Evolutionary conservation across 2,113 vertebrate species (phyloP), one percentile per base, ranked within the genome.

Genomic region (Sisor rabdophorus): DNA sequence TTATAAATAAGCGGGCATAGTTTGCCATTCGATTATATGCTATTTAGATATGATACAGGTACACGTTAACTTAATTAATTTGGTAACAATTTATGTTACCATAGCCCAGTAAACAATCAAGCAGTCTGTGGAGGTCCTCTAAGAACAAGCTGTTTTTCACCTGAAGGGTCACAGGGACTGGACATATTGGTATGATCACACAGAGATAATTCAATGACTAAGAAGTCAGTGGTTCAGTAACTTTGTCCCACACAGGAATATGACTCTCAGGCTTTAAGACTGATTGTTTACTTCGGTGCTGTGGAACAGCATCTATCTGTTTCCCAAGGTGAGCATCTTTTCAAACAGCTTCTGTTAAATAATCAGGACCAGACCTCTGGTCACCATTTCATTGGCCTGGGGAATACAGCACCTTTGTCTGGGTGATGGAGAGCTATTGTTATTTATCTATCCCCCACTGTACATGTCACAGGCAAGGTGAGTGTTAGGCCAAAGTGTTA

Each of bases 401-500:
- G 79, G 85, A 84, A 80, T 78, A 77, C 63, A 69, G 76, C 67
- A 58, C 65, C 80, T 84, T 79, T 84, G 74, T 82, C 77, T 84
- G 72, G 32, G 72, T 80, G 79, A 84, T 83, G 72, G 83, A 84
- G 76, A 73, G 76, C 81, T 83, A 82, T 77, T 82, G 85, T 81
- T 85, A 85, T 87, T 83, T 85, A 87, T 87, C 79, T 79, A 84
- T 79, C 75, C 73, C 24, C 58, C 80, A 83, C 82, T 78, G 67
- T 76, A 84, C 53, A 79, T 81, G 82, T 83, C 82, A 82, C 73
- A 47, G 53, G 69, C 77, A 69, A 76, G 55, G 77, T 78, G 81
- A 65, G 40, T 44, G 40, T 85, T 81, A 83, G 71, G 78, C 50
- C 75, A 83, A 81, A 85, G 82, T 79, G 76, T 83, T 85, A 87